Evolutionary conservation across 2,888 invertebrate genomes (phyloP).

Genomic region (Caenorhabditis panamensis): DNA sequence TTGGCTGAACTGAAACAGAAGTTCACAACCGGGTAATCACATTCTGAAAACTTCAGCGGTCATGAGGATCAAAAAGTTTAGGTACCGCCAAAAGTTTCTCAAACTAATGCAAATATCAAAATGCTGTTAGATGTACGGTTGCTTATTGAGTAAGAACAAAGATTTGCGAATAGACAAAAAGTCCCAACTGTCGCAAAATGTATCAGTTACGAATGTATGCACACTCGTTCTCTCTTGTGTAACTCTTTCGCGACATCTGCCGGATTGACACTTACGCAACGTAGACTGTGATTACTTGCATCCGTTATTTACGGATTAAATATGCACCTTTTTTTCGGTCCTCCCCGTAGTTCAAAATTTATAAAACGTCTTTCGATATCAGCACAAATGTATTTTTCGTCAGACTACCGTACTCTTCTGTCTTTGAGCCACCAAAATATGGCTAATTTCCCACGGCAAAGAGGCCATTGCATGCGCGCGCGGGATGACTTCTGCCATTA

Average conservation of each 20-base stretch:
- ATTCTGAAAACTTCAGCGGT: too few relatives aligned
- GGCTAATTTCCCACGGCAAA: slow-evolving; percentile 51
- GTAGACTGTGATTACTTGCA: slow-evolving; percentile 33
- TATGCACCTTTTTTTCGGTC: slow-evolving; percentile 11
- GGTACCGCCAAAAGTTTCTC: too few relatives aligned
- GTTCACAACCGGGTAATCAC: too few relatives aligned
- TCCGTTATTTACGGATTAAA: slow-evolving; percentile 38
- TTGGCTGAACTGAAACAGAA: too few relatives aligned
- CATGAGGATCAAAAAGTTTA: too few relatives aligned
- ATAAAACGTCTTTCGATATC: too few relatives aligned
- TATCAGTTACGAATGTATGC: slow-evolving; percentile 49
- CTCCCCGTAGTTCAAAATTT: neutral
- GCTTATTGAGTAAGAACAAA: too few relatives aligned
- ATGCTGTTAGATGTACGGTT: too few relatives aligned
- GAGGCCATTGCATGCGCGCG: slow-evolving; percentile 19
- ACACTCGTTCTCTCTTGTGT: slow-evolving; percentile 12
- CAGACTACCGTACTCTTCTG: slow-evolving; percentile 39
- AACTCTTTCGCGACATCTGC: slow-evolving; percentile 12
- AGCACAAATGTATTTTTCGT: neutral
- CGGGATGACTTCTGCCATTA: slow-evolving; percentile 39
- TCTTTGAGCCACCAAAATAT: slow-evolving; percentile 23
- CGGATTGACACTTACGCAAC: slow-evolving; percentile 12
- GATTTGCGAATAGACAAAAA: neutral
- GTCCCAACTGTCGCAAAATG: slow-evolving; percentile 36
- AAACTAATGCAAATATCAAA: too few relatives aligned